Evolutionary conservation across 2,797 vertebrate species (phyloP).

Genomic region (Heteromormyrus szaboi): DNA sequence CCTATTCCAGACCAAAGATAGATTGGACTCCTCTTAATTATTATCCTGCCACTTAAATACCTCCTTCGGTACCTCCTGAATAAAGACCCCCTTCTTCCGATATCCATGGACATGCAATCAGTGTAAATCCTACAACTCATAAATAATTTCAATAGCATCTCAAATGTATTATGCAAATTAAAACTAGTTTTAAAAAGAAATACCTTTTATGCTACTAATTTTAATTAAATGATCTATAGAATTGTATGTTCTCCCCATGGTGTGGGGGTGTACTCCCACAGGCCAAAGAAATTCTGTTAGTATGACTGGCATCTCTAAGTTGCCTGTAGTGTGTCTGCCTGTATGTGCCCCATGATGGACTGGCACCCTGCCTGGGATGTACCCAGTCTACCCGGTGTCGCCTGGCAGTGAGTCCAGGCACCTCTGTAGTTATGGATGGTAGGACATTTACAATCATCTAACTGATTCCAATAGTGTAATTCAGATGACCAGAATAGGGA

Average conservation of each 20-base stretch:
- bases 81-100: not conserved
- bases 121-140: not conserved
- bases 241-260: not conserved
- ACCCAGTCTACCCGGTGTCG: not conserved
- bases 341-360: not conserved
- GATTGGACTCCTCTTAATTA: not conserved
- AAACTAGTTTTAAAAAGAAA: not conserved
- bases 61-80: not conserved
- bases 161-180: not conserved
- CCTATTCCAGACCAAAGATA: not conserved
- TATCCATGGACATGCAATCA: not conserved
- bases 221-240: not conserved
- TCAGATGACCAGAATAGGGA: not conserved
- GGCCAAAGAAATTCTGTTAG: not conserved
- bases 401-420: not conserved
- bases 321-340: not conserved
- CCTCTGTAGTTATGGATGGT: not conserved
- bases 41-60: not conserved
- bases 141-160: not conserved
- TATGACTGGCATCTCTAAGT: not conserved
- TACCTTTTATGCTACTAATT: not conserved
- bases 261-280: not conserved
- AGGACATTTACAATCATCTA: not conserved
- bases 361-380: not conserved
- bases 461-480: not conserved